A percentile compares a stretch with the other conserved stretches of the same genome.
Conservation (phyloP, 35 echinoderm and acorn worm species). For the Anneissia japonica region DNA sequence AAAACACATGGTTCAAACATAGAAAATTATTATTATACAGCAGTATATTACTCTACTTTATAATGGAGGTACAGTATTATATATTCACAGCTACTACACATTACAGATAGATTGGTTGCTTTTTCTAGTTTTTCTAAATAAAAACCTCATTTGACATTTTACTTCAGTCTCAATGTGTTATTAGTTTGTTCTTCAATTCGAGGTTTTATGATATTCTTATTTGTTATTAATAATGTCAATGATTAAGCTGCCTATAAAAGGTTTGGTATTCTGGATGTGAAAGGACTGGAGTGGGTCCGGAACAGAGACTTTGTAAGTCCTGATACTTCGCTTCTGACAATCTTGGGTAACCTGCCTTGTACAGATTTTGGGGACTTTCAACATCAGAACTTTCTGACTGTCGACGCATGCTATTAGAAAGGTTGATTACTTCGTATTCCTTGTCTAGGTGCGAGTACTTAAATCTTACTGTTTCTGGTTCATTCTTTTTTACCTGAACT, state of each 20-base stretch:
- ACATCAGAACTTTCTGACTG: constrained; percentile 3
- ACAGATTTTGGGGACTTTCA: not conserved
- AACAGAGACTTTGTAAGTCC: constrained; percentile 14
- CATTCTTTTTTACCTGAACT: not conserved
- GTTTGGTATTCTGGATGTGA: constrained; percentile 26
- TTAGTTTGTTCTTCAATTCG: too few species aligned
- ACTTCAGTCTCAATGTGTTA: too few species aligned
- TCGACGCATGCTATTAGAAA: not conserved
- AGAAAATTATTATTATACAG: too few species aligned
- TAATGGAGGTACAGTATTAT: too few species aligned
- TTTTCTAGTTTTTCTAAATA: too few species aligned
- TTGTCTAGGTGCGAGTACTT: constrained; percentile 5
- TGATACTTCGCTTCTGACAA: constrained; percentile 19
- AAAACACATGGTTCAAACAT: too few species aligned
- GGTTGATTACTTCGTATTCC: not conserved
- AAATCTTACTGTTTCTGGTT: constrained; percentile 3
- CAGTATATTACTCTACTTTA: too few species aligned
- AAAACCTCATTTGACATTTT: too few species aligned
- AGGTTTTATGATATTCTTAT: too few species aligned
- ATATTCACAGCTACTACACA: too few species aligned
- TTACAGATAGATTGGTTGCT: too few species aligned
- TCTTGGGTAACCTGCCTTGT: not conserved
- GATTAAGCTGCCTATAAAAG: constrained; percentile 29
- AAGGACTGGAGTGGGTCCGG: constrained; percentile 8
- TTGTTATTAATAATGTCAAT: too few species aligned